Conservation (phyloP, 2,113 vertebrate species). For the Helogale parvula region DNA sequence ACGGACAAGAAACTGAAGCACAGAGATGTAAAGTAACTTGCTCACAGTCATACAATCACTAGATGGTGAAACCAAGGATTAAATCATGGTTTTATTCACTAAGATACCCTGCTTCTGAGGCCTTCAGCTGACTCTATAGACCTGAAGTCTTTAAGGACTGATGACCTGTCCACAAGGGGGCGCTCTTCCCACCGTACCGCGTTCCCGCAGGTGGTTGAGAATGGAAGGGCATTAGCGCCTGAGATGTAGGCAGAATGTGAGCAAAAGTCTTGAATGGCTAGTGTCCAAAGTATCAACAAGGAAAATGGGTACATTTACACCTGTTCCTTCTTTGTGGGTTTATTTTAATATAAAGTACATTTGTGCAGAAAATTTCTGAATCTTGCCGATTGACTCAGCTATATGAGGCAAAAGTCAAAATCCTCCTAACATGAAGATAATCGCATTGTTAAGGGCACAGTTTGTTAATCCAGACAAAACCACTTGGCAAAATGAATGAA, state of each 20-base stretch:
- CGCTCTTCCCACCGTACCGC: rapidly evolving
- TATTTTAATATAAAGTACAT: slow-evolving; percentile 26
- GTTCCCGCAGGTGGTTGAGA: background rate
- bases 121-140: background rate
- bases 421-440: background rate
- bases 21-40: background rate
- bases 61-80: background rate
- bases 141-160: background rate
- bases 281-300: background rate
- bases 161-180: background rate
- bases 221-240: background rate
- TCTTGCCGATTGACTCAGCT: background rate
- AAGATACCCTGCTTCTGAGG: background rate
- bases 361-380: slow-evolving; percentile 20
- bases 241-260: background rate
- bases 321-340: background rate
- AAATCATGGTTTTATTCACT: background rate
- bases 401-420: background rate
- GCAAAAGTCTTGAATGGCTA: background rate
- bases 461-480: slow-evolving; percentile 10
- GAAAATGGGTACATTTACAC: background rate
- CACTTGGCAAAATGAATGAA: background rate
- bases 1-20: background rate
- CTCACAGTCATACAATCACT: background rate
- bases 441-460: background rate